phyloP scores from a whole-genome alignment of 2,888 invertebrate genomes.

The Xylophagus ater region DNA sequence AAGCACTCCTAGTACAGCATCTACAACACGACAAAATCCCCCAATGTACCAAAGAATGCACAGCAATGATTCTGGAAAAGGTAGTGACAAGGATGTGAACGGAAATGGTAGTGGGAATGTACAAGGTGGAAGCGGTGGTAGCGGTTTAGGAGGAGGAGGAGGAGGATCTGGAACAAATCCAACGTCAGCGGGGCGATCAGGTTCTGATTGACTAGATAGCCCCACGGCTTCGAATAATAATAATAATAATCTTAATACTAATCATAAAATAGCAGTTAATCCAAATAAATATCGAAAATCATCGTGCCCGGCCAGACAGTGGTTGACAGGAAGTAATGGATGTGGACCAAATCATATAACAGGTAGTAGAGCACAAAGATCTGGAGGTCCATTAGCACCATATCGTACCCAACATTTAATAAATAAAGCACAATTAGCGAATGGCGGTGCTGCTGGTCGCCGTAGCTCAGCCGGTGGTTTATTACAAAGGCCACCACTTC shows the following conservation, averaged over 20 bases:
- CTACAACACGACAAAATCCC: conserved; percentile 50
- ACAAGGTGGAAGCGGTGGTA: conserved; percentile 42
- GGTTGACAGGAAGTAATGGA: conserved; percentile 37
- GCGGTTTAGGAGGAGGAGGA: conserved; percentile 54
- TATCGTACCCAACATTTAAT: conserved; percentile 32
- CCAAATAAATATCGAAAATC: conserved; percentile 53
- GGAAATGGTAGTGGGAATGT: conserved; percentile 32
- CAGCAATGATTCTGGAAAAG: conserved; percentile 70
- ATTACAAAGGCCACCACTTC: conserved; percentile 34
- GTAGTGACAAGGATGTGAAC: conserved; percentile 57
- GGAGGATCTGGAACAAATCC: too few relatives aligned
- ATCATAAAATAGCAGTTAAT: conserved; percentile 40
- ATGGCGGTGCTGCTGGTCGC: conserved; percentile 22
- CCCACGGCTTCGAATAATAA: conserved; percentile 38
- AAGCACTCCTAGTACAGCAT: conserved; percentile 60
- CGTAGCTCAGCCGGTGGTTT: conserved; percentile 33
- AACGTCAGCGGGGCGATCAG: conserved; percentile 38
- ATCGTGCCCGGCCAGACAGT: conserved; percentile 51
- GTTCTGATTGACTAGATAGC: conserved; percentile 73
- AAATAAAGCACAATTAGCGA: conserved; percentile 25
- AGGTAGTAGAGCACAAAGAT: conserved; percentile 27
- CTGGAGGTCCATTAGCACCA: conserved; percentile 36
- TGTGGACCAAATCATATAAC: conserved; percentile 22
- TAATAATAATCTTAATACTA: conserved; percentile 27
- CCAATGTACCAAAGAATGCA: conserved; percentile 76